Evolutionary conservation across 1,140 invertebrate species (phyloP).

Genomic region (Pogonomyrmex californicus): DNA sequence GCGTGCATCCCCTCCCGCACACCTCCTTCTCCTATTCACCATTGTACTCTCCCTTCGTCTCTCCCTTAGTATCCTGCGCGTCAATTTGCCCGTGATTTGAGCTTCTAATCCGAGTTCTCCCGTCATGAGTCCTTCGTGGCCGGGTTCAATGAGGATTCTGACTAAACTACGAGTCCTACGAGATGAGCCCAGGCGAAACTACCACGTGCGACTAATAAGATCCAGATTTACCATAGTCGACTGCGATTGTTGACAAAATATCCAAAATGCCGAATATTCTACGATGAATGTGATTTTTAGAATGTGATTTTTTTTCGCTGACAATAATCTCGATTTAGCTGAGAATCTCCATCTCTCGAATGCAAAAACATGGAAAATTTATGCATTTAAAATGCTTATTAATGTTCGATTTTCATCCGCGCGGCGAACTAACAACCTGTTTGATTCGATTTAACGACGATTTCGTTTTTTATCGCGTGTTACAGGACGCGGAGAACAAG

Average conservation of each 20-base stretch:
- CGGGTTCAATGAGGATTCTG: conserved; percentile 33
- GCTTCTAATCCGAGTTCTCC: conserved; percentile 65
- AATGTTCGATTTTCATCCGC: neutral
- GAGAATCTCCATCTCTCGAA: neutral
- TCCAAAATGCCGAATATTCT: neutral
- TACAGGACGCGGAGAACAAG: conserved; percentile 94
- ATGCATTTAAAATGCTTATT: neutral
- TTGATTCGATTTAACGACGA: neutral
- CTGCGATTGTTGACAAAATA: neutral
- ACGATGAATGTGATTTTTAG: neutral
- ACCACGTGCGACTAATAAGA: neutral
- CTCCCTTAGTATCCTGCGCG: conserved; percentile 73
- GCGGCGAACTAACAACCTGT: neutral
- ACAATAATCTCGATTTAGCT: neutral
- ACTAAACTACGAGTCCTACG: conserved; percentile 19
- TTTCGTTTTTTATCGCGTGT: conserved; percentile 58
- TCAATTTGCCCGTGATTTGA: conserved; percentile 78
- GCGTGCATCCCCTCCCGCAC: conserved; percentile 69
- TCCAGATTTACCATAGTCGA: neutral
- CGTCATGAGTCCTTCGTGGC: conserved; percentile 44
- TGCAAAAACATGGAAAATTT: neutral
- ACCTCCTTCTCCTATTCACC: conserved; percentile 40
- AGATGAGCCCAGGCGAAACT: neutral
- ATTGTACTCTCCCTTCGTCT: conserved; percentile 44
- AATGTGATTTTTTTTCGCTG: neutral